phyloP scores from a whole-genome alignment of 2,797 vertebrate species.

The Oreochromis mossambicus region DNA sequence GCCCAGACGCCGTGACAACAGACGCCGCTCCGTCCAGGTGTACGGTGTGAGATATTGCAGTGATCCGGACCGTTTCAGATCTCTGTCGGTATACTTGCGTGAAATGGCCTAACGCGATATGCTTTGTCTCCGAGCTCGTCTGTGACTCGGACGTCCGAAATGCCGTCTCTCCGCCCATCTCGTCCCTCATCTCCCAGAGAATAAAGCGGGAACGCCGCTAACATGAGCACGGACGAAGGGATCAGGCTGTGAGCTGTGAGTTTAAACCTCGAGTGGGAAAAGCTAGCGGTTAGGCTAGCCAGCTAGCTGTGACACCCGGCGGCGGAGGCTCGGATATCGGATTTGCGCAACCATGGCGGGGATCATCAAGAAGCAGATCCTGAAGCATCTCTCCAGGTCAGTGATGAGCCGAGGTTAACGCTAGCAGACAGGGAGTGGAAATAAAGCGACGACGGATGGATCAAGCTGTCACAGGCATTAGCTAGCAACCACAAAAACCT shows the following conservation, averaged over 20 bases:
- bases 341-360: slow-evolving; percentile 73
- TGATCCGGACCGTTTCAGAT: not conserved
- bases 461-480: not conserved
- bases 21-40: slow-evolving; percentile 68
- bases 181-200: not conserved
- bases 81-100: not conserved
- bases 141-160: slow-evolving; percentile 8
- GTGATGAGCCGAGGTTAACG: slow-evolving; percentile 17
- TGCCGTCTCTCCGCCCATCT: not conserved
- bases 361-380: slow-evolving; percentile 84
- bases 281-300: slow-evolving; percentile 42
- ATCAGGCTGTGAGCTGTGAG: slow-evolving; percentile 41
- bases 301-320: slow-evolving; percentile 11
- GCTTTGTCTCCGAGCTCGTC: not conserved
- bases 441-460: not conserved
- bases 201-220: slow-evolving; percentile 27
- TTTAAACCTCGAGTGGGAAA: slow-evolving; percentile 21
- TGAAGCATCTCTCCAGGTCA: slow-evolving; percentile 85
- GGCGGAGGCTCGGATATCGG: slow-evolving; percentile 1
- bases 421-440: not conserved
- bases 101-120: slow-evolving; percentile 25
- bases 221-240: slow-evolving; percentile 47
- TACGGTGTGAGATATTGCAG: slow-evolving; percentile 43
- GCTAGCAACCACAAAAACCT: not conserved
- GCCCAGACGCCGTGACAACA: slow-evolving; percentile 57